These are phyloP conservation scores for Rhinopomastus cyanomelas DNA, from an alignment of 2,113 vertebrate genomes.

Conservation along the genomic window DNA sequence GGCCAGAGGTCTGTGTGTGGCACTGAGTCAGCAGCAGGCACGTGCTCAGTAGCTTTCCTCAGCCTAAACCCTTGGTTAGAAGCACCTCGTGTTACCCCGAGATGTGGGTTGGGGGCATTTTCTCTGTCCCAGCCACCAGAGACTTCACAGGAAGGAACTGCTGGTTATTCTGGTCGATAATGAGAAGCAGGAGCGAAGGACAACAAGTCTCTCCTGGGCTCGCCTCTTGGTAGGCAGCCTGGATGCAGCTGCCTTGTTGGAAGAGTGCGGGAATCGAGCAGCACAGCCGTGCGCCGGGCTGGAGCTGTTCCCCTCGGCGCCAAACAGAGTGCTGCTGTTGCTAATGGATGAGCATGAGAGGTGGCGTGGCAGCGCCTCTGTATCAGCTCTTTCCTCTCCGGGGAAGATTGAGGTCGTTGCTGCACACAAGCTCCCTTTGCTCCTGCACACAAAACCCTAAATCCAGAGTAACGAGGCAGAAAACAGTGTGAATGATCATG, in stretches of 20 bases:
- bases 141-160: background rate
- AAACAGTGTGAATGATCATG: background rate
- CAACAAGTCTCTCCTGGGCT: background rate
- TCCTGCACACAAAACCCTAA: background rate
- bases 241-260: background rate
- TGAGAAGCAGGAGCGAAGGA: background rate
- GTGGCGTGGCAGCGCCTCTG: background rate
- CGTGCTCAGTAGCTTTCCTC: background rate
- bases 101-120: background rate
- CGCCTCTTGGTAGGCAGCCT: background rate
- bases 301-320: background rate
- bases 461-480: background rate
- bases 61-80: background rate
- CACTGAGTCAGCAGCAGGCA: background rate
- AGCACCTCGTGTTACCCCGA: background rate
- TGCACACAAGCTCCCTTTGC: background rate
- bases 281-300: background rate
- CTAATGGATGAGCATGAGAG: conserved; percentile 5
- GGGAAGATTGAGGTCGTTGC: background rate
- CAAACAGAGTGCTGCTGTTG: background rate
- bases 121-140: background rate
- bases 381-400: background rate
- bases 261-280: background rate
- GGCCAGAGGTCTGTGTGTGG: background rate
- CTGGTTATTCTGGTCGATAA: background rate